Base-by-base conservation (phyloP, 2,888 invertebrate genomes). In the Eupsilia transversa region DNA sequence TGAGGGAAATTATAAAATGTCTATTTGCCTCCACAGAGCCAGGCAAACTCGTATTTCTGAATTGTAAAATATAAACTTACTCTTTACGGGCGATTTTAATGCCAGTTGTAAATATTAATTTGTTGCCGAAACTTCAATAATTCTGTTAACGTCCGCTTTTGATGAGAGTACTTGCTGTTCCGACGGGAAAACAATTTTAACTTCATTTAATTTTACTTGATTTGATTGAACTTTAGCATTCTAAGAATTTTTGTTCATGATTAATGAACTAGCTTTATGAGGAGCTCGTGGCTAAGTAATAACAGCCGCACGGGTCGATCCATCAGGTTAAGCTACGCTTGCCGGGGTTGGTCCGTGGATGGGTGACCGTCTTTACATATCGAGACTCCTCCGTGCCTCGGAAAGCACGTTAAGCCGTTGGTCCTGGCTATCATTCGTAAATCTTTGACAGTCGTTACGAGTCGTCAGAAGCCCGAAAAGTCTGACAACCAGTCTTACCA, bases 81-180 rank as follows among this genome's bases (percentile, higher is more conserved):
- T 77, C 73, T 85, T 87, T 87, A 85, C 80, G 74, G 77, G 77
- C 70, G 69, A 84, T 86, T 89, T 90, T 87, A 85, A 88, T 86
- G 77, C 78, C 84, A 74, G 82, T 83, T 87, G 79, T 87, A 89
- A 89, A 89, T 88, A 89, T 89, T 88, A 90, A 89, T 89, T 89
- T 86, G 86, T 86, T 87, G 72, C 61, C 72, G 54, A 83, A 89
- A 88, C 86, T 87, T 86, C 67, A 80, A 72, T 82, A 85, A 83
- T 86, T 86, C 75, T 77, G 71, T 79, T 82, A 79, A 74, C 66
- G 79, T 77, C 60, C 67, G 77, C 77, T 77, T 83, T 86, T 77
- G 79, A 80, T 74, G 70, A 76, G 63, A 74, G 70, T 76, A 76
- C 72, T 86, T 72, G 71, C 69, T 82, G 72, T 77, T 84, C 30